Evolutionary conservation across 2,888 invertebrate species (phyloP), one percentile per base, ranked within the genome.

Genomic region (Leptogaster cylindrica): DNA sequence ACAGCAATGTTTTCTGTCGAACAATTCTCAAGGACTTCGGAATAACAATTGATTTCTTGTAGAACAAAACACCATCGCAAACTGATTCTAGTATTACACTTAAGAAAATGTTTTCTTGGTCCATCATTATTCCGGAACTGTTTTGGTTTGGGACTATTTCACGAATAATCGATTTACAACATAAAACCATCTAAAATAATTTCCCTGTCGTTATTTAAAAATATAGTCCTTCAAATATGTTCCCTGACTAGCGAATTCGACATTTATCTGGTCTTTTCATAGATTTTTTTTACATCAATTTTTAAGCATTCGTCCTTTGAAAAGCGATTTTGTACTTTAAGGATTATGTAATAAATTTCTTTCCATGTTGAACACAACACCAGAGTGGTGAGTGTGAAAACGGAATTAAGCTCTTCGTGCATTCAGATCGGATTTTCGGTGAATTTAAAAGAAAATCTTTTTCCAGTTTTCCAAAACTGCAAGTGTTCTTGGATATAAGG

Each of bases 131-230:
- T n/a, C n/a, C n/a, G n/a, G n/a, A n/a, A n/a, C n/a, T n/a, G n/a
- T n/a, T n/a, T n/a, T n/a, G n/a, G n/a, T n/a, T n/a, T n/a, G 39
- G 10, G n/a, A 48, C 48, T 48, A 48, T 48, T 48, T 48, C 23
- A 48, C 48, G 25, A 25, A 20, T 48, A 25, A 48, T 20, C 23
- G 48, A 20, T n/a, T 48, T 48, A 20, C 25, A 48, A 48, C 25
- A 20, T 48, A n/a, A n/a, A n/a, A n/a, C n/a, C 48, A 8, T 25
- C 10, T 8, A 39, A 39, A 39, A 39, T 14, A 39, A 39, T 39
- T 39, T 39, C 39, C 14, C 14, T 39, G 39, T 39, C 14, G n/a
- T 39, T 39, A 39, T 39, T 39, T 39, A 39, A 39, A 39, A 48
- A 23, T 48, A 20, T 20, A 48, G 25, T 16, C n/a, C 10, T 12